Conservation (phyloP, 2,113 vertebrate genomes). For the Crotalus horridus region DNA sequence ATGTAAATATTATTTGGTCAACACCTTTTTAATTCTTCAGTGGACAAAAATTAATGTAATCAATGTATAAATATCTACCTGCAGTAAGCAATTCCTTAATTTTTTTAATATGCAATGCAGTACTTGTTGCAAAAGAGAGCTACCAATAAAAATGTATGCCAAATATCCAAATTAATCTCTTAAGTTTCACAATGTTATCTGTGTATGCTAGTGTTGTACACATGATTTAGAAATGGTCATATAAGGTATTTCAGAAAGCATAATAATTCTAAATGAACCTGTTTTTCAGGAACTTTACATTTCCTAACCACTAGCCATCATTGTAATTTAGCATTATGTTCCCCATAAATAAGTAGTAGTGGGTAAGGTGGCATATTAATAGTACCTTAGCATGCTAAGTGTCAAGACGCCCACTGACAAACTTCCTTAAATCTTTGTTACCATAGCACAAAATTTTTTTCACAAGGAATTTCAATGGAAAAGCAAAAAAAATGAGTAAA, state of each 20-base stretch:
- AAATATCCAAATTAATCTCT: neutral
- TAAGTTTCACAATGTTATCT: neutral
- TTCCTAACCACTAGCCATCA: neutral
- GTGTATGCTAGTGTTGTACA: neutral
- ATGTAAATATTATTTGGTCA: neutral
- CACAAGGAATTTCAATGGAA: constrained; percentile 15
- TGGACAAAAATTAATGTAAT: neutral
- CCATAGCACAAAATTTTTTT: neutral
- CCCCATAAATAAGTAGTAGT: neutral
- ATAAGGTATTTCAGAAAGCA: neutral
- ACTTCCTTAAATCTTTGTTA: neutral
- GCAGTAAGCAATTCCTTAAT: neutral
- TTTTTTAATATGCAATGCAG: neutral
- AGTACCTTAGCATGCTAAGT: neutral
- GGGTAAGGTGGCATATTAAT: neutral
- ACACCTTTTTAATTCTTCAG: neutral
- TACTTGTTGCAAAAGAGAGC: neutral
- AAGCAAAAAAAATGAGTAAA: constrained; percentile 42
- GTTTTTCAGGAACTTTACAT: neutral
- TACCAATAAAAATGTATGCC: neutral
- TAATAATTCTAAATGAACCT: neutral
- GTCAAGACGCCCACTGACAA: neutral
- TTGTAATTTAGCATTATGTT: neutral
- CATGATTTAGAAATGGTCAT: neutral
- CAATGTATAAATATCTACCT: neutral